Evolutionary conservation across 1,140 invertebrate species (phyloP).

Genomic region (Drosophila tristis): DNA sequence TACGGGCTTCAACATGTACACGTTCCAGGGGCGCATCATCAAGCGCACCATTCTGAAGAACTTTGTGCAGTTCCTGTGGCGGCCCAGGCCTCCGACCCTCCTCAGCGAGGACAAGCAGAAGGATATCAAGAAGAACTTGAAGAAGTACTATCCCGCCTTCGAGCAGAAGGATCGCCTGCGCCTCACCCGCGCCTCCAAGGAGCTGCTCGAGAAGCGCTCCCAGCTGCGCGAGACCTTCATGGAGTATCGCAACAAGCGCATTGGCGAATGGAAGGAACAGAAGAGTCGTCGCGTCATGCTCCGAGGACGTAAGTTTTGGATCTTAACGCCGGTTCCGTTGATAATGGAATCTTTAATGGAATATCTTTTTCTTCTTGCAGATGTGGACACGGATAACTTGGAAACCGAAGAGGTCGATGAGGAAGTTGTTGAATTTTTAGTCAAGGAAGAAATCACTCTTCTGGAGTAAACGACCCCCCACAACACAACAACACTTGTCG

Average conservation of each 20-base stretch:
- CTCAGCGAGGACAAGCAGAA: conserved; percentile 92
- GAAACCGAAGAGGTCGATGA: conserved; percentile 96
- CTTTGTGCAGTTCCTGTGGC: conserved; percentile 98
- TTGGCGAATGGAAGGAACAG: conserved; percentile 90
- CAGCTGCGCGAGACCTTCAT: conserved; percentile 95
- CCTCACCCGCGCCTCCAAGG: conserved; percentile 97
- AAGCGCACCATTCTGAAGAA: conserved; percentile 93
- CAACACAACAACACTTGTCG: conserved; percentile 9
- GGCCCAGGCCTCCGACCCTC: conserved; percentile 95
- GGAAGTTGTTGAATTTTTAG: conserved; percentile 98
- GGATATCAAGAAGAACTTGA: conserved; percentile 99
- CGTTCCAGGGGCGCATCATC: conserved; percentile 95
- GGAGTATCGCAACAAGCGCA: conserved; percentile 90
- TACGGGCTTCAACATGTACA: conserved; percentile 98
- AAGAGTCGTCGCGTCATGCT: conserved; percentile 93
- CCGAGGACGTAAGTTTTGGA: conserved; percentile 90
- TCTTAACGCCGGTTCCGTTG: too few species aligned
- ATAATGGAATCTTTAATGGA: background rate
- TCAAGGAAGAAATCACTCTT: conserved; percentile 96
- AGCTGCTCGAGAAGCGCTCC: conserved; percentile 96
- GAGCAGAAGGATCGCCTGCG: conserved; percentile 98
- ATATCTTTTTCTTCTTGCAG: conserved; percentile 86
- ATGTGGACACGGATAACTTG: conserved; percentile 96
- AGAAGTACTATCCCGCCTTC: conserved; percentile 98
- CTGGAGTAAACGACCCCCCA: conserved; percentile 85